Evolutionary conservation across 2,113 vertebrate species (phyloP), one percentile per base, ranked within the genome.

Genomic region (Notiomystis cincta): DNA sequence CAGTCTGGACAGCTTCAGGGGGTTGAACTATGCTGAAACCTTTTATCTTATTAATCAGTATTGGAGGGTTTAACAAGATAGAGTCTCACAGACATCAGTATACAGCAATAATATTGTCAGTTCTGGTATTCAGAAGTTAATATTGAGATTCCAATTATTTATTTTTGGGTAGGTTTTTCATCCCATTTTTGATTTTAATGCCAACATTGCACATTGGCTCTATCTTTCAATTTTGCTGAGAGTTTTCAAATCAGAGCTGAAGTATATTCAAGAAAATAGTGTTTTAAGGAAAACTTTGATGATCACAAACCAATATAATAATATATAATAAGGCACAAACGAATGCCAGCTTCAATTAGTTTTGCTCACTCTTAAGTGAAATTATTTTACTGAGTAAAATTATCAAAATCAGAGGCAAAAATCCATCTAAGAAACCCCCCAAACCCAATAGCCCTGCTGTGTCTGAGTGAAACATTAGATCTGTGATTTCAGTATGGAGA

Each of bases 341-440:
- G 1, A 81, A 57, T 44, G 12, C 4, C 50, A 77, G 3, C 15
- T 53, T 93, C 25, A 70, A 78, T 73, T 22, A 61, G 17, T 27
- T 48, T 77, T 54, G 24, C 11, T 64, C 6, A 27, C 4, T 61
- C 20, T 14, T 77, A 64, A 58, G 2, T 82, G 16, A 81, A 84
- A 95, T 62, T 0, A 81, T 80, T 76, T 62, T 53, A 79, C 9
- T 57, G 31, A 62, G 9, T 67, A 82, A 62, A 89, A 67, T 65
- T 72, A n/a, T 42, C 10, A 64, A 11, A 51, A 38, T 44, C 13
- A 37, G 13, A 35, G 40, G 12, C 30, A 83, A 80, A 83, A 94
- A 76, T 33, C 12, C 19, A 38, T 24, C 31, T 82, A 71, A 54
- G 56, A 64, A 72, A 10, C 1, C 0, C 16, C 18, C 14, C 0